phyloP scores from a whole-genome alignment of 2,113 vertebrate species.

The Phocoena phocoena region DNA sequence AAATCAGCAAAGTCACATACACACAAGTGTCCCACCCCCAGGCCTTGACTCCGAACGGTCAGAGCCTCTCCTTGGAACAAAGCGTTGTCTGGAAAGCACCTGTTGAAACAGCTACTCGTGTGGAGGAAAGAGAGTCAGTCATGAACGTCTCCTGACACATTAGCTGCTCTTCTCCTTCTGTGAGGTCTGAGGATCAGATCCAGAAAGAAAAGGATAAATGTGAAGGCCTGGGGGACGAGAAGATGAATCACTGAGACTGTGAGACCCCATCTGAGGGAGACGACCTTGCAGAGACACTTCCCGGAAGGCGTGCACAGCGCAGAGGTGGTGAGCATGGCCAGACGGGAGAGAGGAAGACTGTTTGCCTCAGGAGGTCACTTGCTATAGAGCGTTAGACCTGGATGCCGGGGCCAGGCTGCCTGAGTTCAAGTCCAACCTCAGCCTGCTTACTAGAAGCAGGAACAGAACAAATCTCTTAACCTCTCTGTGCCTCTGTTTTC shows the following conservation, averaged over 20 bases:
- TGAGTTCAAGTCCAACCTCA: neutral
- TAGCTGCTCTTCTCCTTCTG: neutral
- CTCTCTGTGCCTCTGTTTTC: neutral
- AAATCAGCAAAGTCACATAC: neutral
- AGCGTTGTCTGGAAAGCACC: neutral
- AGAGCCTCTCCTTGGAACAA: neutral
- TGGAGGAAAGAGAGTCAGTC: neutral
- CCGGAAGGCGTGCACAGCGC: rapidly evolving
- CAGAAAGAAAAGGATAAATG: neutral
- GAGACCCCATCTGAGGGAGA: neutral
- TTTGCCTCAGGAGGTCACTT: rapidly evolving
- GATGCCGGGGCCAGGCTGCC: neutral
- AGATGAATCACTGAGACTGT: too few relatives aligned
- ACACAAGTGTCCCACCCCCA: neutral
- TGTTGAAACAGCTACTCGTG: neutral
- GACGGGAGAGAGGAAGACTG: rapidly evolving
- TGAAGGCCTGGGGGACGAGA: too few relatives aligned
- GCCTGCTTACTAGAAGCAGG: neutral
- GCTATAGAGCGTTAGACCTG: neutral
- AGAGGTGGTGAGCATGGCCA: rapidly evolving
- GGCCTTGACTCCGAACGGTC: rapidly evolving
- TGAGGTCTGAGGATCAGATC: neutral
- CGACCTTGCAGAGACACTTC: neutral
- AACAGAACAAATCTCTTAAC: neutral
- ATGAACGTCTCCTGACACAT: neutral